These are phyloP conservation scores for Neogobius melanostomus DNA, from an alignment of 2,113 vertebrate genomes.

Conservation along the genomic window DNA sequence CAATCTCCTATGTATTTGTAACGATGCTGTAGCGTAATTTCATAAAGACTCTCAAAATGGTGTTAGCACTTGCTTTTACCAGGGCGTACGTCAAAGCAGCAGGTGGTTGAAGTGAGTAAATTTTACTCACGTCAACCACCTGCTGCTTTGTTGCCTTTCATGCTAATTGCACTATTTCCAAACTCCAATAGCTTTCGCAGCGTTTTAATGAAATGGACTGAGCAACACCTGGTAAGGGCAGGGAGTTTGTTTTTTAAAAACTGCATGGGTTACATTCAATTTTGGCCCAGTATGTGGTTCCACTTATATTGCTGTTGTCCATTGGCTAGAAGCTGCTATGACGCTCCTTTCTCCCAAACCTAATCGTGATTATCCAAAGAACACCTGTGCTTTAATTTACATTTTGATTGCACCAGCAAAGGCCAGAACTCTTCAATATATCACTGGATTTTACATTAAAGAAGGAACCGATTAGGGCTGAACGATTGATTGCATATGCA, in stretches of 20 bases:
- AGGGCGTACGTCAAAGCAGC: no score
- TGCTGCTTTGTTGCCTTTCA: neutral
- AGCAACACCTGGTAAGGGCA: neutral
- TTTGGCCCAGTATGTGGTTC: neutral
- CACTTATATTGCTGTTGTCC: neutral
- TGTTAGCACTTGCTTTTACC: no score
- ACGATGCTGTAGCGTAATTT: no score
- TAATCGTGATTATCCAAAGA: neutral
- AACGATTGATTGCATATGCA: no score
- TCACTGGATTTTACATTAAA: neutral
- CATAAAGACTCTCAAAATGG: neutral
- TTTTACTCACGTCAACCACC: neutral
- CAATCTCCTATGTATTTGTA: neutral
- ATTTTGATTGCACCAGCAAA: neutral
- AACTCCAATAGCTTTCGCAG: neutral
- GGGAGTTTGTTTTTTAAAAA: neutral
- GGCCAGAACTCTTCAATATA: neutral
- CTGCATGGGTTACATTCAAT: neutral
- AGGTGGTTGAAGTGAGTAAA: no score
- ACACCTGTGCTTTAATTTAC: neutral
- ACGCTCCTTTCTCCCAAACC: neutral
- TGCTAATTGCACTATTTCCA: neutral
- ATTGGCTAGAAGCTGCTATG: neutral
- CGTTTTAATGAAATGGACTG: neutral
- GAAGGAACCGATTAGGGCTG: no score